These are phyloP conservation scores for Diarsia mendica DNA, from an alignment of 2,888 invertebrate species.

Conservation along the genomic window DNA sequence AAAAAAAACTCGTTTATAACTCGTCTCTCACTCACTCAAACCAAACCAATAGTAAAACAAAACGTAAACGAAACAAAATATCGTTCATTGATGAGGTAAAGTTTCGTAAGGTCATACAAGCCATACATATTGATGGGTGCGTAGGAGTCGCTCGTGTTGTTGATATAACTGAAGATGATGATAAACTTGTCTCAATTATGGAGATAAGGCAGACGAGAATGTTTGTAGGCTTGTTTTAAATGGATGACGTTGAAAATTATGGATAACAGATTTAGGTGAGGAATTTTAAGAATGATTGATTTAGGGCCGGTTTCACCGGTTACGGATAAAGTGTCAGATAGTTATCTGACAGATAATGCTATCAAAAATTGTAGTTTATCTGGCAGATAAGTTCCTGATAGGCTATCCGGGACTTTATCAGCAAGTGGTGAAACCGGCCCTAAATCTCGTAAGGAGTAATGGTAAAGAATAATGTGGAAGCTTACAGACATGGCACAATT, in stretches of 20 bases:
- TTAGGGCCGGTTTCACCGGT: too few species aligned
- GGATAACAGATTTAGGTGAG: neutral
- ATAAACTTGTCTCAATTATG: slow-evolving; percentile 52
- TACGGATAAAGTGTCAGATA: too few species aligned
- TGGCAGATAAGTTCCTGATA: too few species aligned
- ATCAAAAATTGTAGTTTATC: too few species aligned
- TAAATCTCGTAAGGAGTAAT: too few species aligned
- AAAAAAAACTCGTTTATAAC: neutral
- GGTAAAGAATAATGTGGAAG: neutral
- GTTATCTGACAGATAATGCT: too few species aligned
- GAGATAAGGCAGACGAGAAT: slow-evolving; percentile 24
- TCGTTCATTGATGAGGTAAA: slow-evolving; percentile 59
- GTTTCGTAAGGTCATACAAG: slow-evolving; percentile 51
- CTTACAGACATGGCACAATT: neutral
- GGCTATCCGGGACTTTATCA: too few species aligned
- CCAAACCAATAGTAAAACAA: slow-evolving; percentile 29
- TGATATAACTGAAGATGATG: slow-evolving; percentile 30
- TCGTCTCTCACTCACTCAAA: slow-evolving; percentile 17
- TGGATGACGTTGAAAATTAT: slow-evolving; percentile 9
- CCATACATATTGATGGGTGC: slow-evolving; percentile 44
- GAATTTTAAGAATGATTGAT: slow-evolving; percentile 14
- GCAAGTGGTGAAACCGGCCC: too few species aligned
- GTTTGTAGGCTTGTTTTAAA: slow-evolving; percentile 23
- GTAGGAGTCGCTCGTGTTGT: slow-evolving; percentile 44
- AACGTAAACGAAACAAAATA: slow-evolving; percentile 46